Percentiles rank a stretch among this genome's conserved stretches.
These are phyloP conservation scores for Ceratina japonica DNA, from an alignment of 1,140 invertebrate species.

Conservation along the genomic window DNA sequence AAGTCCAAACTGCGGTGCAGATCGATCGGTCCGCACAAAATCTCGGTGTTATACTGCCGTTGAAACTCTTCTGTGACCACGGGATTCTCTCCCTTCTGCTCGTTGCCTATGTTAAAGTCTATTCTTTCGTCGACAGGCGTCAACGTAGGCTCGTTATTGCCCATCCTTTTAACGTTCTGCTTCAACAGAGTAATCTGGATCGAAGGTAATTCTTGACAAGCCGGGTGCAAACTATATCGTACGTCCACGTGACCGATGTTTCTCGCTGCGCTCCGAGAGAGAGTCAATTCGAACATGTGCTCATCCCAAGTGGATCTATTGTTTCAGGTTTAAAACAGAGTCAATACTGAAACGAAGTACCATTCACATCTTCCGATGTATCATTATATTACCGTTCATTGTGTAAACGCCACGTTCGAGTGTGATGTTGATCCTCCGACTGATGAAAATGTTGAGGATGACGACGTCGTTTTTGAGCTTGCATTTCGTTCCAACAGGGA, in stretches of 20 bases:
- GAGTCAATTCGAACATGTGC: slow-evolving; percentile 92
- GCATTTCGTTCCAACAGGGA: slow-evolving; percentile 94
- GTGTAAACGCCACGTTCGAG: slow-evolving; percentile 91
- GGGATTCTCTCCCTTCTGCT: slow-evolving; percentile 85
- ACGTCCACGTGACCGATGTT: slow-evolving; percentile 93
- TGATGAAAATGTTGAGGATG: slow-evolving; percentile 89
- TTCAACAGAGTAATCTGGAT: slow-evolving; percentile 91
- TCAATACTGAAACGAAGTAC: background rate
- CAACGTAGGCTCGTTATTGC: slow-evolving; percentile 76
- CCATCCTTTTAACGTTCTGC: slow-evolving; percentile 88
- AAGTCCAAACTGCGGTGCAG: slow-evolving; percentile 90
- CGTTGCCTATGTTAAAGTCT: slow-evolving; percentile 80
- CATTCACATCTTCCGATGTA: background rate
- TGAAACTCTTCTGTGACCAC: slow-evolving; percentile 90
- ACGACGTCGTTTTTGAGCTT: slow-evolving; percentile 91
- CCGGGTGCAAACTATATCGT: slow-evolving; percentile 89
- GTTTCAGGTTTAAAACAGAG: slow-evolving; percentile 18
- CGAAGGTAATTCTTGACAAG: slow-evolving; percentile 81
- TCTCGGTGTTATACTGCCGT: slow-evolving; percentile 91
- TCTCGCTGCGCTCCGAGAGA: slow-evolving; percentile 85
- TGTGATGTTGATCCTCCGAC: slow-evolving; percentile 88
- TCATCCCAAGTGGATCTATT: slow-evolving; percentile 91
- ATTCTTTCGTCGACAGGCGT: slow-evolving; percentile 82
- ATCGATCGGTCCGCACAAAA: slow-evolving; percentile 92
- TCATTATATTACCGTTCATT: slow-evolving; percentile 84